Conservation (phyloP, 1,140 invertebrate genomes). For the Drosophila orosa region DNA sequence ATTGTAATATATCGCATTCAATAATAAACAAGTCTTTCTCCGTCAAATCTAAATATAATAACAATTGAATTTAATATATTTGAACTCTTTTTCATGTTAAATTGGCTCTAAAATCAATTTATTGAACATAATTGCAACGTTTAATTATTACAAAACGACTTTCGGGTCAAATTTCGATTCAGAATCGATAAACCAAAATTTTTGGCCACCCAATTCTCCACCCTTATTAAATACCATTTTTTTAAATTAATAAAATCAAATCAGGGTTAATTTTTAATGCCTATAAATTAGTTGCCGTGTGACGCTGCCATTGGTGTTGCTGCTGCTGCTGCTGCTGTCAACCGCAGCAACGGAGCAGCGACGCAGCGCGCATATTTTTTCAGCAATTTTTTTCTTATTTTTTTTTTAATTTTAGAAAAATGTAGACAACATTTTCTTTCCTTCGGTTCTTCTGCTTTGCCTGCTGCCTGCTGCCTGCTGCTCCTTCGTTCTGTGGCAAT, state of each 20-base stretch:
- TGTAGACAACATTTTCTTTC: constrained; percentile 47
- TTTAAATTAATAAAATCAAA: background rate
- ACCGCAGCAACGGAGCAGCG: constrained; percentile 56
- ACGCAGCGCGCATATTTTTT: constrained; percentile 56
- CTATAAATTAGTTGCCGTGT: constrained; percentile 4
- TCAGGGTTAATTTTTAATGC: background rate
- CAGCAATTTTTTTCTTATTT: constrained; percentile 13
- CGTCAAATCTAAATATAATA: no score
- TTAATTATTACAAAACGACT: no score
- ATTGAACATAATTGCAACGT: no score
- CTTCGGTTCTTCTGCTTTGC: constrained; percentile 20
- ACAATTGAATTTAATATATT: no score
- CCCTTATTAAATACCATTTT: no score
- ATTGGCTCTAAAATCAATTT: no score
- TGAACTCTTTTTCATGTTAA: no score
- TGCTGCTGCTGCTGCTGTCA: constrained; percentile 24
- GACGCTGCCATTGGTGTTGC: constrained; percentile 23
- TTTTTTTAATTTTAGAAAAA: constrained; percentile 66
- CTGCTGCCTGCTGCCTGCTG: constrained; percentile 26
- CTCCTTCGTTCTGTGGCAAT: constrained; percentile 40
- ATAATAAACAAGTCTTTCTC: no score
- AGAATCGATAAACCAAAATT: no score
- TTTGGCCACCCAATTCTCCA: no score
- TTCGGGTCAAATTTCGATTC: no score
- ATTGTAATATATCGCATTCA: no score